These are phyloP conservation scores for Frankliniella fusca DNA, from an alignment of 2,888 invertebrate species.

Conservation along the genomic window DNA sequence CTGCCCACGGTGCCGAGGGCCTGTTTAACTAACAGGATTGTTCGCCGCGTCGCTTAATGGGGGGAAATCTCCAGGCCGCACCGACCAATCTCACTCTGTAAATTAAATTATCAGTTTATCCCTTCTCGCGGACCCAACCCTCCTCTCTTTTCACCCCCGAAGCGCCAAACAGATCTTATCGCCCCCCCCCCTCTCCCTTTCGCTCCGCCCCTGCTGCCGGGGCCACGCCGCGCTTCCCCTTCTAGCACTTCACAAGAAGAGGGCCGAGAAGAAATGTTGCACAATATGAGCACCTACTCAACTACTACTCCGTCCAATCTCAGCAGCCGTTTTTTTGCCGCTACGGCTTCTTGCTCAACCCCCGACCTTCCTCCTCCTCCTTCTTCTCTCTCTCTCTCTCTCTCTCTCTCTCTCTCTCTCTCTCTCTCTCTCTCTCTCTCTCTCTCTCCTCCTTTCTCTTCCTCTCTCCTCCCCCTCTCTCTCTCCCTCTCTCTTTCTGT, in stretches of 20 bases:
- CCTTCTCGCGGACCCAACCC: not conserved
- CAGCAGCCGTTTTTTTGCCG: too few species aligned
- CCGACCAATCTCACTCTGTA: conserved; percentile 6
- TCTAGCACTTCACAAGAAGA: not conserved
- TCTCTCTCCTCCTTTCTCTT: too few species aligned
- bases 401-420: too few species aligned
- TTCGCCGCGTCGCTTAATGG: not conserved
- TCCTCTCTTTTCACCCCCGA: not conserved
- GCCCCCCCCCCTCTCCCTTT: too few species aligned
- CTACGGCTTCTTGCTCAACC: too few species aligned
- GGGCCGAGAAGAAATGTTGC: not conserved
- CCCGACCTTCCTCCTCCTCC: too few species aligned
- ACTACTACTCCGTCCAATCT: not conserved
- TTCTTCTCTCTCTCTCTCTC: too few species aligned
- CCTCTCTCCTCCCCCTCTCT: too few species aligned
- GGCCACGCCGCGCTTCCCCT: not conserved
- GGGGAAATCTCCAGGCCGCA: not conserved
- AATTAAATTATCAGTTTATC: conserved; percentile 23
- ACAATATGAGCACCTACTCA: not conserved
- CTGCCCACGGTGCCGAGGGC: not conserved
- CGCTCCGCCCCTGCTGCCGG: not conserved
- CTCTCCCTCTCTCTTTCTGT: too few species aligned
- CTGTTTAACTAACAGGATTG: not conserved
- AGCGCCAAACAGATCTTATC: too few species aligned
- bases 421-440: too few species aligned